phyloP scores from a whole-genome alignment of 2,797 vertebrate species.

The Emys orbicularis region DNA sequence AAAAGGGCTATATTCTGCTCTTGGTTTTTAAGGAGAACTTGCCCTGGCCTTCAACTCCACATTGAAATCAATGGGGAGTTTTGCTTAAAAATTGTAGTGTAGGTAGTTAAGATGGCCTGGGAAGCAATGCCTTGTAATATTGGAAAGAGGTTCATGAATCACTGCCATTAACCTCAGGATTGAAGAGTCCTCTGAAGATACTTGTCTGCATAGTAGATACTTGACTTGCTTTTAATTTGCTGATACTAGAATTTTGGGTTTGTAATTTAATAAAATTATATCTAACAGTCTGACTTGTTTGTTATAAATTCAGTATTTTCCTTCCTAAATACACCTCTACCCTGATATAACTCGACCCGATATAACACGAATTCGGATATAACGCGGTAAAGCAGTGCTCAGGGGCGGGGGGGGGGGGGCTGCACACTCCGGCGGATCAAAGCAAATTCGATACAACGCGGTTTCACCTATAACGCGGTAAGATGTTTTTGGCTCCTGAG shows the following conservation, averaged over 20 bases:
- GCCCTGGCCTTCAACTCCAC: neutral
- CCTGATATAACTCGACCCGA: too few relatives aligned
- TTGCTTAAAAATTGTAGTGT: neutral
- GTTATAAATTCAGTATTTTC: neutral
- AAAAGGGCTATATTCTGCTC: too few relatives aligned
- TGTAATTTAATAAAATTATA: slow-evolving; percentile 36
- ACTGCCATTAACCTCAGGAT: neutral
- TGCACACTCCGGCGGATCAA: too few relatives aligned
- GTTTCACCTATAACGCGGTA: too few relatives aligned
- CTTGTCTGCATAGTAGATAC: slow-evolving; percentile 20
- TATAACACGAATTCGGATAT: too few relatives aligned
- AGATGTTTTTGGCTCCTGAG: too few relatives aligned
- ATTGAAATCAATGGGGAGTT: neutral
- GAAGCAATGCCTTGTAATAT: neutral
- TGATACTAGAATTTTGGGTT: slow-evolving; percentile 48
- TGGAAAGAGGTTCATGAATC: neutral
- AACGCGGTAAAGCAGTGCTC: too few relatives aligned
- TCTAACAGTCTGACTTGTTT: slow-evolving; percentile 27
- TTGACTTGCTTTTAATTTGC: slow-evolving; percentile 53
- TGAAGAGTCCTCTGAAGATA: slow-evolving; percentile 3
- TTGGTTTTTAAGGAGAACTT: neutral
- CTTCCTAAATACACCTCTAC: neutral
- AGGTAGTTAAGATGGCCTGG: neutral
- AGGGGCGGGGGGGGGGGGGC: too few relatives aligned
- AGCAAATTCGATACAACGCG: too few relatives aligned